Percentiles rank a stretch among this genome's conserved stretches.
Evolutionary conservation across 2,888 invertebrate species (phyloP).

Genomic region (Cephus spinipes): DNA sequence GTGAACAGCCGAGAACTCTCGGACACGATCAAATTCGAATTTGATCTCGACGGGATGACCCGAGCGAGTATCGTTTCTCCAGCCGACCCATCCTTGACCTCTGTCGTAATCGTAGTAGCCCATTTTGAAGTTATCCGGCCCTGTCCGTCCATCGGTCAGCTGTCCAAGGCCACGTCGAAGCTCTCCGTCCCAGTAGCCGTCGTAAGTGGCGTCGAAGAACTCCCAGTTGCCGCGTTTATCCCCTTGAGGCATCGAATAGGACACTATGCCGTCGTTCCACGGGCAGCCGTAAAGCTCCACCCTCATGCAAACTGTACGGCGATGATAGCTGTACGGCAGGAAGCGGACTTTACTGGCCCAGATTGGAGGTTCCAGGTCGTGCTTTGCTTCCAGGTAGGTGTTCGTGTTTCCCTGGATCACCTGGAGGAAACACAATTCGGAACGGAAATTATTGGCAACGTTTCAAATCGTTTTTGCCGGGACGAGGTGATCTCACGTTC

Average conservation of each 20-base stretch:
- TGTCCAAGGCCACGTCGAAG: slow-evolving; percentile 86
- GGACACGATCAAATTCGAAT: slow-evolving; percentile 87
- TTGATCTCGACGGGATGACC: slow-evolving; percentile 75
- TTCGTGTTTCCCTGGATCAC: slow-evolving; percentile 86
- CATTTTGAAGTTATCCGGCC: slow-evolving; percentile 79
- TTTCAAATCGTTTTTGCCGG: neutral
- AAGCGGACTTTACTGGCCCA: slow-evolving; percentile 89
- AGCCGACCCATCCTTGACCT: slow-evolving; percentile 90
- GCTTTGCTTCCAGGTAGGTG: slow-evolving; percentile 85
- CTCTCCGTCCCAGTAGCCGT: slow-evolving; percentile 84
- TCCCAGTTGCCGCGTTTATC: slow-evolving; percentile 85
- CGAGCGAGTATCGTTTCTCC: slow-evolving; percentile 82
- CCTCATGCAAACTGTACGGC: slow-evolving; percentile 90
- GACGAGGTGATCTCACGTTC: neutral
- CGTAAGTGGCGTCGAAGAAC: slow-evolving; percentile 87
- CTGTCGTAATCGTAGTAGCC: slow-evolving; percentile 73
- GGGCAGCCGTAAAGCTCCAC: slow-evolving; percentile 91
- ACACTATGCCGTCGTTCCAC: slow-evolving; percentile 86
- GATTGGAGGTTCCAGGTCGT: slow-evolving; percentile 83
- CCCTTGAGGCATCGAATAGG: slow-evolving; percentile 91
- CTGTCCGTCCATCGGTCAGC: slow-evolving; percentile 84
- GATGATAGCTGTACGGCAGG: slow-evolving; percentile 85
- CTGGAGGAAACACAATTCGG: slow-evolving; percentile 67
- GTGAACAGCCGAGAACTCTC: slow-evolving; percentile 87
- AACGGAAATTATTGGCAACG: neutral